phyloP scores from a whole-genome alignment of 2,797 vertebrate genomes.

The Tadarida brasiliensis region DNA sequence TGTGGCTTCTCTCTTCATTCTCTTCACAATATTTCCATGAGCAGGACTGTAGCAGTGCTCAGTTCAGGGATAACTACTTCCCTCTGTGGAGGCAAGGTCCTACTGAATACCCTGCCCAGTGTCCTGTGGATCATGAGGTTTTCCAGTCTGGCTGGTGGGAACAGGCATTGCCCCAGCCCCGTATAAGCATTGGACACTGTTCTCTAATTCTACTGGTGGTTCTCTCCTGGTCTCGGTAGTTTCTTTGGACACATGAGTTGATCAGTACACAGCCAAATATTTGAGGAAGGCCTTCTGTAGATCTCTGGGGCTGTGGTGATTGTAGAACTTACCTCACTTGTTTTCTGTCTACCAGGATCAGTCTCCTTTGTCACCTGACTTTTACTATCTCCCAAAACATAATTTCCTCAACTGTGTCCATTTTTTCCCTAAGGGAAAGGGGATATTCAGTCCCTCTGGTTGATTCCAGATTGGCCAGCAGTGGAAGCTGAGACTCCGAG shows the following conservation, averaged over 20 bases:
- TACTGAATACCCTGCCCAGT: background rate
- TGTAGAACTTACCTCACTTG: fast-evolving
- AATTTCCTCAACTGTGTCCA: background rate
- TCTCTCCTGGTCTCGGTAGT: background rate
- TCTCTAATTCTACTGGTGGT: background rate
- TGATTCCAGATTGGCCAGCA: background rate
- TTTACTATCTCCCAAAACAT: background rate
- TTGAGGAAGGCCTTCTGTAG: background rate
- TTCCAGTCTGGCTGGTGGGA: too few relatives aligned
- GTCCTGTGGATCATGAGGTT: too few relatives aligned
- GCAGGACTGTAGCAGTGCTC: background rate
- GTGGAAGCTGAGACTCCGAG: background rate
- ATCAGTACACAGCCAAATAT: background rate
- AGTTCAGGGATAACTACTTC: background rate
- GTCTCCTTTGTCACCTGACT: background rate
- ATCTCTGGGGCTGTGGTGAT: fast-evolving
- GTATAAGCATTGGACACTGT: fast-evolving
- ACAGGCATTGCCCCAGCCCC: fast-evolving
- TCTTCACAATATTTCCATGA: background rate
- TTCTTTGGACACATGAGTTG: background rate
- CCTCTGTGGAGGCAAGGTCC: fast-evolving
- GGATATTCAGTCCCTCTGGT: too few relatives aligned
- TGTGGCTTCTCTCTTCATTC: background rate
- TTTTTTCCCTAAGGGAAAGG: background rate
- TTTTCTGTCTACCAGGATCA: background rate